Evolutionary conservation across 2,888 invertebrate species (phyloP).

Genomic region (Rotaria macrura): DNA sequence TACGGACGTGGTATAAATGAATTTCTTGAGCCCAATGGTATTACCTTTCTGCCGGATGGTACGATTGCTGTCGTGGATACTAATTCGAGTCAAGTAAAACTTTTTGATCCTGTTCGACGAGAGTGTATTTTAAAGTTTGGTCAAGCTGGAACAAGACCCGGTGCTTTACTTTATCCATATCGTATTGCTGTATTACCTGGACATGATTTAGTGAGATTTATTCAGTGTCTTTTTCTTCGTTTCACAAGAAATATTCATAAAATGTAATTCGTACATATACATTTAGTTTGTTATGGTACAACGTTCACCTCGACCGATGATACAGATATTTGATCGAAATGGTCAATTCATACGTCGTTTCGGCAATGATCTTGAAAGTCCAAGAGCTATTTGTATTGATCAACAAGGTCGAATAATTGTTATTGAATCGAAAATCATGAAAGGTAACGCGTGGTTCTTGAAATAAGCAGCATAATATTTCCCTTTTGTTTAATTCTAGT

Average conservation of each 20-base stretch:
- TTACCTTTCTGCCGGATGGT: not conserved
- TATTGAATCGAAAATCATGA: conserved; percentile 23
- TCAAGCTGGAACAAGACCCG: not conserved
- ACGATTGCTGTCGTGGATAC: not conserved
- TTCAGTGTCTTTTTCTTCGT: too few species aligned
- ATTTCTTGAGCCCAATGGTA: conserved; percentile 16
- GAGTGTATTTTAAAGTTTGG: not conserved
- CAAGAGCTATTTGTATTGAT: conserved; percentile 19
- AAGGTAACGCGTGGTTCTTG: not conserved
- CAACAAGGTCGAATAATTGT: conserved; percentile 17
- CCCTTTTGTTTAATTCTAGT: not conserved
- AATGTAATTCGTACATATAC: too few species aligned
- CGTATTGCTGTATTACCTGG: not conserved
- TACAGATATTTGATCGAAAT: conserved; percentile 18
- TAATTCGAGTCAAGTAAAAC: not conserved
- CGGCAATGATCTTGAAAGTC: not conserved
- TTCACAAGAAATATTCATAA: too few species aligned
- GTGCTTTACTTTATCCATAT: conserved; percentile 10
- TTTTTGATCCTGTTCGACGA: conserved; percentile 3
- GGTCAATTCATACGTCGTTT: conserved; percentile 8
- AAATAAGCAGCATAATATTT: too few species aligned
- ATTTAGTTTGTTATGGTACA: conserved; percentile 3
- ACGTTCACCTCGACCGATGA: conserved; percentile 5
- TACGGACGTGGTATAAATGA: not conserved
- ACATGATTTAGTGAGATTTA: not conserved